Conservation (phyloP, 2,797 vertebrate species). For the Pantherophis alleghaniensis region DNA sequence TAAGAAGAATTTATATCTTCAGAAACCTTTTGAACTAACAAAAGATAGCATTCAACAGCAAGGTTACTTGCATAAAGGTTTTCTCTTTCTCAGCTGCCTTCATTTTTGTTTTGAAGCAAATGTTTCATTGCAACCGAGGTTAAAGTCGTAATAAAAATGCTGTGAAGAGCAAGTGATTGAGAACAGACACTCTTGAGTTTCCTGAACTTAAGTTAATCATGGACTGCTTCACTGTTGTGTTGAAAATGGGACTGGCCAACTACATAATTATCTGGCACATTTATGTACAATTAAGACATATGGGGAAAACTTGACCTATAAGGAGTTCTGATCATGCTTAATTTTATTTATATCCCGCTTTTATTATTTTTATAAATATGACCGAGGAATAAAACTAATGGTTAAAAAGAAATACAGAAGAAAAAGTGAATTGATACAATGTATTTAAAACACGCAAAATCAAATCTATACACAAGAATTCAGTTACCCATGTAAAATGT, state of each 20-base stretch:
- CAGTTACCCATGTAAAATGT: neutral
- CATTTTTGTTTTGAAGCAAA: conserved; percentile 63
- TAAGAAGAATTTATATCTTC: conserved; percentile 80
- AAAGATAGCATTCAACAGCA: conserved; percentile 80
- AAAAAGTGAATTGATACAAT: neutral
- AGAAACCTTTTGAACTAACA: conserved; percentile 81
- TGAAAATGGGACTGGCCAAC: neutral
- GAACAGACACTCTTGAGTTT: conserved; percentile 36
- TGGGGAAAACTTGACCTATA: neutral
- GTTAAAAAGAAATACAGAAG: neutral
- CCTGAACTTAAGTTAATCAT: conserved; percentile 33
- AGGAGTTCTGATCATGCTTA: neutral
- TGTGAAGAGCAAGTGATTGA: conserved; percentile 30
- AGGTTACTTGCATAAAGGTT: conserved; percentile 73
- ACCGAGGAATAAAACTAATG: neutral
- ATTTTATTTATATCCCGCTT: neutral
- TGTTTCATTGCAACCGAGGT: conserved; percentile 41
- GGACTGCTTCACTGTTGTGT: neutral
- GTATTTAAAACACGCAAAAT: neutral
- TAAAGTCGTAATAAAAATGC: conserved; percentile 27
- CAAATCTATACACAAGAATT: neutral
- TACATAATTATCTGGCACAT: neutral
- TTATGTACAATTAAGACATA: neutral
- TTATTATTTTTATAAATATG: neutral
- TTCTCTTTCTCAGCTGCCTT: conserved; percentile 66